Conservation (phyloP, 2,113 vertebrate genomes). For the Nipponia nippon region DNA sequence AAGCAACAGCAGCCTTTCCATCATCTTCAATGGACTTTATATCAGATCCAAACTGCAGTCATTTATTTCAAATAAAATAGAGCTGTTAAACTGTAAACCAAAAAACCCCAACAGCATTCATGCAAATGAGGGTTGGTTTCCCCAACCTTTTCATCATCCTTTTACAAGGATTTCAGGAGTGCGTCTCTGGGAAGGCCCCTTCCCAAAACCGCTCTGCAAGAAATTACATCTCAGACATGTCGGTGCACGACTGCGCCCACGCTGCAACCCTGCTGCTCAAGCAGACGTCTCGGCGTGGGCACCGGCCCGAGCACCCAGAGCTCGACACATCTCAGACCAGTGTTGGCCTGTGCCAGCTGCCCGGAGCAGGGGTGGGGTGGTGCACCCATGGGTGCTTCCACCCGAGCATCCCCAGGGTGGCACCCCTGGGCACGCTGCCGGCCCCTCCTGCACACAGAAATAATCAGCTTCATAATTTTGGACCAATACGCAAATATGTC, state of each 20-base stretch:
- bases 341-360: background rate
- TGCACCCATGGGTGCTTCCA: background rate
- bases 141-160: background rate
- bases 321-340: fast-evolving
- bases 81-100: background rate
- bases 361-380: background rate
- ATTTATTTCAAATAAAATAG: background rate
- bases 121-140: background rate
- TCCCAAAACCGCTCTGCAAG: background rate
- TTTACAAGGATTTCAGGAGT: background rate
- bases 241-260: fast-evolving
- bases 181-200: background rate
- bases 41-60: background rate
- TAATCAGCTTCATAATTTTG: background rate
- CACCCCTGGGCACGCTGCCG: fast-evolving
- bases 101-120: background rate
- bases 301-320: background rate
- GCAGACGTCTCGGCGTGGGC: fast-evolving
- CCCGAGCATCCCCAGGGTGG: background rate
- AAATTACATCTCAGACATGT: background rate
- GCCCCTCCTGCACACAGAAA: background rate
- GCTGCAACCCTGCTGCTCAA: background rate
- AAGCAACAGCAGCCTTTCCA: background rate
- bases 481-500: background rate
- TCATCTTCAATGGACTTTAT: background rate